Conservation (phyloP, 2,113 vertebrate species). For the Cercopithecus mona region DNA sequence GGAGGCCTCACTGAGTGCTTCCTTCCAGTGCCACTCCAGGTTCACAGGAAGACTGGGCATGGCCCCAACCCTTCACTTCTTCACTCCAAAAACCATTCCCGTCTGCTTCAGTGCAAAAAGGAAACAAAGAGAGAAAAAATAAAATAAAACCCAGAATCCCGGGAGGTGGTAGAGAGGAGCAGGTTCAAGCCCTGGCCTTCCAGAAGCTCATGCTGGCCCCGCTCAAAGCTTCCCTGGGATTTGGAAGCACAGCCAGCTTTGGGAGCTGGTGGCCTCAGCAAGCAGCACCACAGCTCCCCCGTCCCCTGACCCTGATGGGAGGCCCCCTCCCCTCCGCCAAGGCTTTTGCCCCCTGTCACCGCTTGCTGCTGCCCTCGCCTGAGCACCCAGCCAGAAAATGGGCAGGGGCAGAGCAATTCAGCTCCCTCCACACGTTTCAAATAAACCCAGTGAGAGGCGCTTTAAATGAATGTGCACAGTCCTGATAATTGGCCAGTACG, state of each 20-base stretch:
- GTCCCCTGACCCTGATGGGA: too few relatives aligned
- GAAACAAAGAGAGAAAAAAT: background rate
- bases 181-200: fast-evolving
- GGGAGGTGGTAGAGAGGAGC: background rate
- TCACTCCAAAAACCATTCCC: too few relatives aligned
- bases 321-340: fast-evolving
- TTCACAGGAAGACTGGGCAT: fast-evolving
- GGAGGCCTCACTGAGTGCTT: background rate
- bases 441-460: background rate
- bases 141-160: too few relatives aligned
- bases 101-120: background rate
- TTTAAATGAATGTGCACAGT: fast-evolving
- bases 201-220: fast-evolving
- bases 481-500: fast-evolving
- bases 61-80: fast-evolving
- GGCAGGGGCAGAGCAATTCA: fast-evolving
- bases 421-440: fast-evolving
- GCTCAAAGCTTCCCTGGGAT: fast-evolving
- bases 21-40: background rate
- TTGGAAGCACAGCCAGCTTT: fast-evolving
- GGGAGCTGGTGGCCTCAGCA: background rate
- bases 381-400: too few relatives aligned
- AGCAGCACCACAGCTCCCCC: fast-evolving
- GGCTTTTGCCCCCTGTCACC: fast-evolving
- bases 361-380: too few relatives aligned